Conservation (phyloP, 2,797 vertebrate species). For the Gymnocypris eckloni region DNA sequence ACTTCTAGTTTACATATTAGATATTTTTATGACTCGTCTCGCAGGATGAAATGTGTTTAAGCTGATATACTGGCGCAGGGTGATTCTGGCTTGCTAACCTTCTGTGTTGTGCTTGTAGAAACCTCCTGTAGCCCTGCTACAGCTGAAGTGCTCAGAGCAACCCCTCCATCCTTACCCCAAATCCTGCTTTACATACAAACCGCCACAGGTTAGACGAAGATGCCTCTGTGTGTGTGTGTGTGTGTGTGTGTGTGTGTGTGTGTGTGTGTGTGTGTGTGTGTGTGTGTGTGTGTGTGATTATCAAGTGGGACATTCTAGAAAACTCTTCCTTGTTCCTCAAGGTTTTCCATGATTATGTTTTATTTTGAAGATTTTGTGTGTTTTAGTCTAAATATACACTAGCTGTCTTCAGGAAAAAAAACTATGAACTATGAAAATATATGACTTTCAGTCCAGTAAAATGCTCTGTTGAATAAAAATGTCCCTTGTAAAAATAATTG, state of each 20-base stretch:
- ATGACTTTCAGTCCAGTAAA: background rate
- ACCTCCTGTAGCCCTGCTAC: conserved; percentile 81
- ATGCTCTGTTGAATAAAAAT: background rate
- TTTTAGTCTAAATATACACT: background rate
- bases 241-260: background rate
- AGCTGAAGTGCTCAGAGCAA: conserved; percentile 79
- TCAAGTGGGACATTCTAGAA: background rate
- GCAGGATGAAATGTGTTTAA: conserved; percentile 28
- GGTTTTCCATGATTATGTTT: background rate
- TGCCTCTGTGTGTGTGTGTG: conserved; percentile 20
- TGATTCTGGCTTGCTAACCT: conserved; percentile 63
- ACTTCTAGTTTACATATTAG: background rate
- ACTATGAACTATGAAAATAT: background rate
- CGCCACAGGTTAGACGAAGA: conserved; percentile 85
- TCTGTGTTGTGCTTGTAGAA: conserved; percentile 82
- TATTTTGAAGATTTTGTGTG: background rate
- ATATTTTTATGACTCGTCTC: background rate
- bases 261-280: conserved; percentile 21
- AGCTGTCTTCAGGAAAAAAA: background rate
- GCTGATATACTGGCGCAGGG: conserved; percentile 51
- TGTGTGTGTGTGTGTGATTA: background rate
- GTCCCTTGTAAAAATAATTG: background rate
- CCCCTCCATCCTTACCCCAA: conserved; percentile 86
- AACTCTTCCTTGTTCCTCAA: background rate
- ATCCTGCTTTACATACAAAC: conserved; percentile 80